phyloP scores from a whole-genome alignment of 2,113 vertebrate genomes.

The Jaculus jaculus region DNA sequence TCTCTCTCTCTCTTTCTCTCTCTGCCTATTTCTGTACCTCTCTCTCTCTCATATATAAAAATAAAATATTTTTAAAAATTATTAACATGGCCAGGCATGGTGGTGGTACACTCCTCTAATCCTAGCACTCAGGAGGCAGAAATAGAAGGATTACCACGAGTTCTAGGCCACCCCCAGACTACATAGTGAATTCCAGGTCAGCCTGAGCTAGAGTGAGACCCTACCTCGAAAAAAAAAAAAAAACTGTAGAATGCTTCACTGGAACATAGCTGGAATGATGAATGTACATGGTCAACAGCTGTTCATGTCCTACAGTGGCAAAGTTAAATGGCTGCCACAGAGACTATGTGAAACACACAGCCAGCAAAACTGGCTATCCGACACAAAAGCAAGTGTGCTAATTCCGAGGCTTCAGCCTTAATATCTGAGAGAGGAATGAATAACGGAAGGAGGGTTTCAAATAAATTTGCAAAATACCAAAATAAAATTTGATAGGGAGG shows the following conservation, averaged over 20 bases:
- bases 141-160: too few species aligned
- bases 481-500: background rate
- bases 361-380: background rate
- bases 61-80: too few species aligned
- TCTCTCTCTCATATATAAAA: too few species aligned
- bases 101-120: too few species aligned
- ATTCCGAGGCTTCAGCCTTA: background rate
- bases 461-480: background rate
- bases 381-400: background rate
- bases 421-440: background rate
- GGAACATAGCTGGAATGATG: background rate
- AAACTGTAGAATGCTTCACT: constrained; percentile 19
- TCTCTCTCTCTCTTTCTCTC: constrained; percentile 36
- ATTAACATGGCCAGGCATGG: too few species aligned
- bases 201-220: too few species aligned
- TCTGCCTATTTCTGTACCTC: too few species aligned
- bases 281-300: background rate
- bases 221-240: too few species aligned
- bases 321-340: background rate
- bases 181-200: too few species aligned
- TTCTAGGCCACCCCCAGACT: too few species aligned
- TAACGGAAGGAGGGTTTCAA: background rate
- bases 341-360: background rate
- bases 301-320: background rate
- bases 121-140: too few species aligned